Evolutionary conservation across 2,113 vertebrate genomes (phyloP), one percentile per base, ranked within the genome.

Genomic region (Hippocampus mohnikei): DNA sequence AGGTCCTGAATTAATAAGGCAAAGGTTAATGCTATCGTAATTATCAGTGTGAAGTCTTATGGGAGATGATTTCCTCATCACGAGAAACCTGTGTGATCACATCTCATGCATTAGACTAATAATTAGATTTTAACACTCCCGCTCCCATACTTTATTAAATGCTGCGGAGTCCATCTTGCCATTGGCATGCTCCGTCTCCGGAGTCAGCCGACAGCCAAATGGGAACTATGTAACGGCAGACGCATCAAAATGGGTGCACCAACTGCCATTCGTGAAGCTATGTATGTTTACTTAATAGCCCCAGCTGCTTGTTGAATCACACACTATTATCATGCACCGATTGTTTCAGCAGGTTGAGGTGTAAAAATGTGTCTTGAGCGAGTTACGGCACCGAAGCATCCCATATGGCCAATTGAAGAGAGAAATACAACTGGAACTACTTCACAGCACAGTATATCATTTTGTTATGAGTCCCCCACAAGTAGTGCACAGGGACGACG

Each of bases 11-110:
- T 88, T 86, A 89, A 84, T 76, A 81, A 87, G 90, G 81, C 88
- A 92, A 87, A 92, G 90, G 91, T 91, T 92, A 92, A 93, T 90
- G 85, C 86, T 87, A 84, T 89, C 90, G 87, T 89, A 91, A 92
- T 93, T 91, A 89, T 86, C 78, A 88, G 87, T 85, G 84, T 83
- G 67, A 77, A 72, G 75, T 79, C 83, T 83, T 80, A 75, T 41
- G 55, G 73, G 80, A 81, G 70, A 87, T 84, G 76, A 89, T 90
- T 90, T 90, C 81, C 81, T 84, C 87, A 89, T 87, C 86, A 80
- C 79, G 77, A 84, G 82, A 83, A 89, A 78, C 71, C 79, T 5
- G 48, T 85, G 89, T 91, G 91, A 92, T 91, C 84, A 86, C 86
- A 91, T 91, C 86, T 79, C 89, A 91, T 90, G 83, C 85, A 91